phyloP scores from a whole-genome alignment of 35 echinoderm and acorn worm genomes.

The Apostichopus japonicus region DNA sequence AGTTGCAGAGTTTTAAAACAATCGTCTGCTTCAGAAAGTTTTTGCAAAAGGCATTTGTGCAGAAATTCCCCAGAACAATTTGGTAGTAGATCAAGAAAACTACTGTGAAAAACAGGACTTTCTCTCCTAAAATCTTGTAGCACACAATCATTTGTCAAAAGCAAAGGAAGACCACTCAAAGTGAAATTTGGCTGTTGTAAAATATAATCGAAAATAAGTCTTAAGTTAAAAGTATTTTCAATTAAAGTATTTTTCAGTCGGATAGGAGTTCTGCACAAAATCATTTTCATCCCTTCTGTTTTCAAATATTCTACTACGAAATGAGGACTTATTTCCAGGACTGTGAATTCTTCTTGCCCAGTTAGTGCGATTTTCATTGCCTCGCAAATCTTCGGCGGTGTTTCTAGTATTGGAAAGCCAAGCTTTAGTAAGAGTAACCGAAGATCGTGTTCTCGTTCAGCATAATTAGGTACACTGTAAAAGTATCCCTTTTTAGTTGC shows the following conservation, averaged over 20 bases:
- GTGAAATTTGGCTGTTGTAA: background rate
- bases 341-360: background rate
- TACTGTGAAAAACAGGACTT: slow-evolving; percentile 32
- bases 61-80: slow-evolving; percentile 44
- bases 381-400: slow-evolving; percentile 12
- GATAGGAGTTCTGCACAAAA: background rate
- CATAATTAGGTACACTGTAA: background rate
- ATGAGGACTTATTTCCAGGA: slow-evolving; percentile 45
- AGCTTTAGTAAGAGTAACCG: slow-evolving; percentile 10
- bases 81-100: slow-evolving; percentile 8
- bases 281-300: slow-evolving; percentile 13
- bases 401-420: slow-evolving; percentile 14
- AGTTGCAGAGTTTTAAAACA: slow-evolving; percentile 23
- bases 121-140: slow-evolving; percentile 24
- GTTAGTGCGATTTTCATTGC: background rate
- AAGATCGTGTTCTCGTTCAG: background rate
- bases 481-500: slow-evolving; percentile 19
- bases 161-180: slow-evolving; percentile 60
- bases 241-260: slow-evolving; percentile 1
- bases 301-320: slow-evolving; percentile 26
- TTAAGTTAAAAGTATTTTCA: background rate
- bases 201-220: slow-evolving; percentile 1
- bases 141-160: slow-evolving; percentile 52
- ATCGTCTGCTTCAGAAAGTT: background rate
- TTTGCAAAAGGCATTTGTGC: background rate